Evolutionary conservation across 2,888 invertebrate species (phyloP).

Genomic region (Patella caerulea): DNA sequence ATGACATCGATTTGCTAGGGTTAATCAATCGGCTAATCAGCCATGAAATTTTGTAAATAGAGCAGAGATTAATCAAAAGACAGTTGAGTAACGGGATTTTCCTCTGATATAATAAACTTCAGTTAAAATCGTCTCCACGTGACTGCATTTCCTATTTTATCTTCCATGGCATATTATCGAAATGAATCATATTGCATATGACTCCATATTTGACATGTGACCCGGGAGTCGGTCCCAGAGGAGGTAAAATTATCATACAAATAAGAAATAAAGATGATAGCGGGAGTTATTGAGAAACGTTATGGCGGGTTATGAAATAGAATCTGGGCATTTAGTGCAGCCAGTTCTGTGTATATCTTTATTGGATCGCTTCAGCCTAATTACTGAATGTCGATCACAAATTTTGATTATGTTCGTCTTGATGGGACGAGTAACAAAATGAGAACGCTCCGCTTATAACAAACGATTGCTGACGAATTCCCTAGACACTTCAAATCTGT

Average conservation of each 20-base stretch:
- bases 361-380: constrained; percentile 31
- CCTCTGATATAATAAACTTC: constrained; percentile 36
- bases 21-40: constrained; percentile 39
- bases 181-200: constrained; percentile 39
- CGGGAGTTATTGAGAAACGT: constrained; percentile 12
- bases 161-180: constrained; percentile 34
- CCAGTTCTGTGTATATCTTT: constrained; percentile 37
- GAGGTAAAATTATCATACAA: constrained; percentile 38
- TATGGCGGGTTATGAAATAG: constrained; percentile 26
- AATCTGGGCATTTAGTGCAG: constrained; percentile 33
- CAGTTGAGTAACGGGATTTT: constrained; percentile 26
- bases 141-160: constrained; percentile 33
- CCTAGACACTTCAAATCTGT: constrained; percentile 12
- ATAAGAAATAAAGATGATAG: constrained; percentile 25
- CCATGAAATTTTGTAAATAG: constrained; percentile 42
- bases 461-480: constrained; percentile 7
- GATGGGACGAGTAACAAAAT: neutral
- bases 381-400: neutral
- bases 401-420: constrained; percentile 13
- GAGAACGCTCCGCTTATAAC: constrained; percentile 4
- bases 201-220: constrained; percentile 34
- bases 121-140: constrained; percentile 25
- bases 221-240: constrained; percentile 27
- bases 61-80: constrained; percentile 37
- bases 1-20: constrained; percentile 32